Evolutionary conservation across 2,888 invertebrate species (phyloP).

Genomic region (Tinea trinotella): DNA sequence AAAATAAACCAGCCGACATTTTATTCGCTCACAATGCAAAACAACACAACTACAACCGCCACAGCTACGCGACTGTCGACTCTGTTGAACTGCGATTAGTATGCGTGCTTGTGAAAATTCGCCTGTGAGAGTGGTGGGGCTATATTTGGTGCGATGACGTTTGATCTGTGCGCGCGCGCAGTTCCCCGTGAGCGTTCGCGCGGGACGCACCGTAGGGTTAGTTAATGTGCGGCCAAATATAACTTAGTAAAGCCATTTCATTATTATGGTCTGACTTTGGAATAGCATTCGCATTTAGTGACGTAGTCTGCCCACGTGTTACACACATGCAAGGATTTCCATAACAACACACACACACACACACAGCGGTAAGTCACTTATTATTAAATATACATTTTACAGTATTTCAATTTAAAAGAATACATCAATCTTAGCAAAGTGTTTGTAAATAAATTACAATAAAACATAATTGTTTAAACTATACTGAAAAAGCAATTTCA

Average conservation of each 20-base stretch:
- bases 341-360: neutral
- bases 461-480: too few relatives aligned
- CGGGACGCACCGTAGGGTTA: constrained; percentile 29
- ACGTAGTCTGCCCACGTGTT: neutral
- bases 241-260: neutral
- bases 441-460: too few relatives aligned
- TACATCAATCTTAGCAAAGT: too few relatives aligned
- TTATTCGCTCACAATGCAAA: constrained; percentile 25
- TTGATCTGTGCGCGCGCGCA: constrained; percentile 45
- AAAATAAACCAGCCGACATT: constrained; percentile 56
- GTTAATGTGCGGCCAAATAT: neutral
- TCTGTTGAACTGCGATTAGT: neutral
- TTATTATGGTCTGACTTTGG: constrained; percentile 2
- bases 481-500: too few relatives aligned
- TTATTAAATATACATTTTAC: too few relatives aligned
- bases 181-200: constrained; percentile 52
- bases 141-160: constrained; percentile 64
- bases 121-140: constrained; percentile 30
- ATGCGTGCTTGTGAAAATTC: constrained; percentile 29
- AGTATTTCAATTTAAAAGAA: too few relatives aligned
- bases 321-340: neutral
- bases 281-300: neutral
- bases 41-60: constrained; percentile 24
- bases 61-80: neutral
- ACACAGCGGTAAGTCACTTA: neutral